Evolutionary conservation across 2,797 vertebrate species (phyloP), one percentile per base, ranked within the genome.

Genomic region (Chaunax sp.): DNA sequence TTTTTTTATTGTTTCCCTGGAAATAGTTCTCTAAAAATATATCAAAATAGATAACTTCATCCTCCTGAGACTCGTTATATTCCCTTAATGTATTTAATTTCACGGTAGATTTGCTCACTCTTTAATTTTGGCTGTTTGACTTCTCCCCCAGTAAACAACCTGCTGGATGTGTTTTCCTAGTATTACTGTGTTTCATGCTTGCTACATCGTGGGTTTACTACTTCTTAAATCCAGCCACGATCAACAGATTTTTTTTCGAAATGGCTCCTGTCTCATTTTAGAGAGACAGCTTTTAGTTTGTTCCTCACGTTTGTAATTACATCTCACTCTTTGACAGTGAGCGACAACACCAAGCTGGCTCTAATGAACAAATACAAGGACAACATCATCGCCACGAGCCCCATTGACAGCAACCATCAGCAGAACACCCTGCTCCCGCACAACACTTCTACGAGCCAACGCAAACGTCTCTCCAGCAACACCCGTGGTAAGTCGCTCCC

Each of bases 301-400:
- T 51, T 40, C 5, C 5, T 18, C 1, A 15, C 25, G 23, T 50
- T 71, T 72, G 37, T 73, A 65, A 75, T 85, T 61, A 40, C 58
- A n/a, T 64, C 49, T 63, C 71, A 53, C 78, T 80, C 67, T 53
- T 69, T 44, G 38, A 54, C 93, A 96, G 97, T 97, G 77, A 97
- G 94, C 0, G 98, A 99, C 73, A 97, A 95, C 1, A 97, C 96
- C 88, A 99, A 99, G 89, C 91, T 99, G 87, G 98, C 97, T 19
- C 91, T 99, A 72, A 99, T 99, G 98, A 99, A 96, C 94, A 99
- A 99, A 81, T 99, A 98, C 90, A 99, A 99, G 90, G 97, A 99
- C 92, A 99, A 96, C 89, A 98, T 99, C 92, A 98, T 99, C 0
- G 97, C 97, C 78, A 99, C 96, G 12, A 98, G 97, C 87, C 97